Evolutionary conservation across 2,797 vertebrate species (phyloP).

Genomic region (Rallus crepitans): DNA sequence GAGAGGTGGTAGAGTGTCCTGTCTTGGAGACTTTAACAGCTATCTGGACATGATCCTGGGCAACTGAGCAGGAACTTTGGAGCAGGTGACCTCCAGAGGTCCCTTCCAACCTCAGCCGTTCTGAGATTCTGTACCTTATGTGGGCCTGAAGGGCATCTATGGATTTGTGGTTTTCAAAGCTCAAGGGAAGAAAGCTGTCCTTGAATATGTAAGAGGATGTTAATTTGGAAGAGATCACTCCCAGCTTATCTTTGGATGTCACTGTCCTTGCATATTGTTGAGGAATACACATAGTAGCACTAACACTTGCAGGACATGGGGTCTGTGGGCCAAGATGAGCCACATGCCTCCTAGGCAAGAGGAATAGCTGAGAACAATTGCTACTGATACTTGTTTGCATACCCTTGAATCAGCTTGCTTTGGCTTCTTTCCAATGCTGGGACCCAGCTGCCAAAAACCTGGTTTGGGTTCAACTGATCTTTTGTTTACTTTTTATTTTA

Average conservation of each 20-base stretch:
- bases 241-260: background rate
- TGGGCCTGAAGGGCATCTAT: background rate
- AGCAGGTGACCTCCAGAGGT: background rate
- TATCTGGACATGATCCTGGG: background rate
- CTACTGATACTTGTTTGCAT: conserved; percentile 4
- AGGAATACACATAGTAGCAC: background rate
- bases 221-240: background rate
- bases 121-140: too few species aligned
- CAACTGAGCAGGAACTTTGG: background rate
- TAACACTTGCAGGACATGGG: background rate
- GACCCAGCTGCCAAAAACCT: conserved; percentile 18
- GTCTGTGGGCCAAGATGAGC: background rate
- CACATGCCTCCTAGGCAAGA: background rate
- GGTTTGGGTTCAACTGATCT: conserved; percentile 31
- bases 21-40: background rate
- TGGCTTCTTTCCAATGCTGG: conserved; percentile 11
- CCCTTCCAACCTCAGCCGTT: too few species aligned
- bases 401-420: background rate
- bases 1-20: background rate
- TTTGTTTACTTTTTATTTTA: conserved; percentile 4
- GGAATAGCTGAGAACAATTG: conserved; percentile 45
- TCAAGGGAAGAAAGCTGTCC: background rate
- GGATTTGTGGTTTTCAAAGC: background rate
- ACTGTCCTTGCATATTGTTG: background rate
- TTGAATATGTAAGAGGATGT: background rate